Percentiles rank a stretch among this genome's conserved stretches.
These are phyloP conservation scores for Sminthurinus aureus DNA, from an alignment of 2,888 invertebrate species.

Conservation along the genomic window DNA sequence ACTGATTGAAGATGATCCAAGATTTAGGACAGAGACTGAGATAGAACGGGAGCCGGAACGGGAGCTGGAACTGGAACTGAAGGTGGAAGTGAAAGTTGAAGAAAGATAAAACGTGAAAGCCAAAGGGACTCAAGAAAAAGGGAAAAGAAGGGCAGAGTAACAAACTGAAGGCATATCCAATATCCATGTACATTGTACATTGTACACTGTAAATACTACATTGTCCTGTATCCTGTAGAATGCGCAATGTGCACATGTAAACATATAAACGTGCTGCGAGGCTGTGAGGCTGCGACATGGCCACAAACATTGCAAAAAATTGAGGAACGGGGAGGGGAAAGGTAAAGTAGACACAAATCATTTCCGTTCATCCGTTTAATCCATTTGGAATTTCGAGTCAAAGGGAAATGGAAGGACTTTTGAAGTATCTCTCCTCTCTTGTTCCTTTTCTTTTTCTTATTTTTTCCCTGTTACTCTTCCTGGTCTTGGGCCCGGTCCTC, in stretches of 20 bases:
- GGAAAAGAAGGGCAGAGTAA: not conserved
- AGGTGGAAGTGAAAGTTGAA: no score
- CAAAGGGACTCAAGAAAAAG: no score
- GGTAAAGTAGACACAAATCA: conserved; percentile 5
- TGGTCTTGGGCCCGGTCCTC: not conserved
- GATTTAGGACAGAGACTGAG: no score
- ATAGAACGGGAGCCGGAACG: no score
- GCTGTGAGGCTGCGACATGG: not conserved
- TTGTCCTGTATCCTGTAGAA: no score
- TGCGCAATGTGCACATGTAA: no score
- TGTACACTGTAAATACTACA: no score
- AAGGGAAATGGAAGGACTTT: not conserved
- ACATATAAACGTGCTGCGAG: no score
- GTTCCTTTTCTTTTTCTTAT: not conserved
- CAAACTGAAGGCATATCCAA: not conserved
- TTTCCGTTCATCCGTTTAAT: conserved; percentile 3
- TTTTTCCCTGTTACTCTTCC: not conserved
- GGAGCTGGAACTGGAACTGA: no score
- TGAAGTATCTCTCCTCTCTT: not conserved
- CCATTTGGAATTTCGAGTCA: conserved; percentile 17
- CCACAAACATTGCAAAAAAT: not conserved
- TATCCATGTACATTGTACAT: not conserved
- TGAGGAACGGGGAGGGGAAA: not conserved
- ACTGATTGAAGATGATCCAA: no score
- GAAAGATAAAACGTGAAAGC: no score